Base-by-base conservation (phyloP, 1,140 invertebrate genomes). In the Lordiphosa mommai region DNA sequence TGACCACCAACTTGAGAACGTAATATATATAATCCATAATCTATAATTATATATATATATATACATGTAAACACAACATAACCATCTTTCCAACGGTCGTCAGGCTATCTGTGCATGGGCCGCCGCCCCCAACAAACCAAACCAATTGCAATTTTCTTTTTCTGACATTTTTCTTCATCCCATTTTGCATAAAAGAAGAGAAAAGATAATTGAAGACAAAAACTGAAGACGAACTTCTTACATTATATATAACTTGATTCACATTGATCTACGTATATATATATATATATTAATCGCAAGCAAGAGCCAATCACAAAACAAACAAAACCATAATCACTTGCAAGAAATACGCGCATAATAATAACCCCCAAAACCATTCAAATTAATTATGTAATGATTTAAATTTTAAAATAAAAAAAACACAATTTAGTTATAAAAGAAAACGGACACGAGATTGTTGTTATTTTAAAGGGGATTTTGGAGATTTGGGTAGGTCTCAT, bases 341-440 rank as follows among this genome's bases (percentile, higher is more conserved):
- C 20, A 23, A 23, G 20, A 23, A 23, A 23, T 23, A 23, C 20
- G 20, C 20, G 4, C 3, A 20, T 0, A 2, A 20, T 4, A 29
- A 13, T 5, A 51, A 23, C 40, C 44, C 16, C 49, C 48, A 69
- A 34, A 66, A 59, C 30, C 57, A 74, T 74, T 74, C 56, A 80
- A 82, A 23, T 33, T 70, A 82, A 27, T 38, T 66, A 65, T 82
- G 66, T 74, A 82, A 71, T 76, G 50, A 61, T 67, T 48, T 43
- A 70, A 61, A 65, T 80, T 80, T 74, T 55, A 70, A 80, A 79
- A 73, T 70, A 79, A 80, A n/a, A n/a, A n/a, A 41, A 14, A 23
- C 12, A 37, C 40, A 65, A 58, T 41, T 52, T 80, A 80, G 46
- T 53, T 82, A 58, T 80, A 82, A 57, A 68, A 71, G 48, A 44